Evolutionary conservation across 2,888 invertebrate species (phyloP), one percentile per base, ranked within the genome.

Genomic region (Abscondita cerata): DNA sequence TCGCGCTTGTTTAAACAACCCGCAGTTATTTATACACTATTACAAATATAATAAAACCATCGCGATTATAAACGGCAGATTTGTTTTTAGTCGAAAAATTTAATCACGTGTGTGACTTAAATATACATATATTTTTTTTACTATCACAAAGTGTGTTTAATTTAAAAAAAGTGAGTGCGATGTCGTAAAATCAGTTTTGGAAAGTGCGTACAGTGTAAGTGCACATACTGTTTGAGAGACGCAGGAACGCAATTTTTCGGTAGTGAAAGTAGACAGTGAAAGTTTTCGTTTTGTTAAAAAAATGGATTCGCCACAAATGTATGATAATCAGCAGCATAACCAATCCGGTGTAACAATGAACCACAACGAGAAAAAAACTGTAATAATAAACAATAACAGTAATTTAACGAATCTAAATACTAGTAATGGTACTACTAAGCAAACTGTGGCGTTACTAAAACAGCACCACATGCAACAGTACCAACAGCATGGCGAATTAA

Each of bases 271-370:
- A 44, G 16, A 16, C 18, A 44, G 46, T 46, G 55, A 34, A 55
- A 46, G 34, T 31, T 36, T 25, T 20, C 18, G 33, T 31, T 31
- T 20, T 38, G 11, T 48, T 15, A 38, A 48, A 57, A 69, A 70
- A 64, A 92, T 92, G 91, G 91, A 91, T 83, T 92, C 92, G 76
- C 92, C 92, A 70, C 92, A 92, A 83, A 91, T 93, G 90, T 93
- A 93, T 85, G 93, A 93, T 80, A 86, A 86, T 78, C 85, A 88
- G 78, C 86, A 86, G 72, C 80, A 80, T 66, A 78, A 78, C 44
- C 81, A 79, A 70, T 69, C 65, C 38, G 68, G 80, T 62, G 84
- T 84, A 75, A 86, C 86, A 72, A 84, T 87, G 68, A 87, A 87
- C 68, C 87, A 86, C 71, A 85, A 85, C 66, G 80, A 82, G 67